Evolutionary conservation across 2,113 vertebrate species (phyloP), one percentile per base, ranked within the genome.

Genomic region (Syrmaticus mikado): DNA sequence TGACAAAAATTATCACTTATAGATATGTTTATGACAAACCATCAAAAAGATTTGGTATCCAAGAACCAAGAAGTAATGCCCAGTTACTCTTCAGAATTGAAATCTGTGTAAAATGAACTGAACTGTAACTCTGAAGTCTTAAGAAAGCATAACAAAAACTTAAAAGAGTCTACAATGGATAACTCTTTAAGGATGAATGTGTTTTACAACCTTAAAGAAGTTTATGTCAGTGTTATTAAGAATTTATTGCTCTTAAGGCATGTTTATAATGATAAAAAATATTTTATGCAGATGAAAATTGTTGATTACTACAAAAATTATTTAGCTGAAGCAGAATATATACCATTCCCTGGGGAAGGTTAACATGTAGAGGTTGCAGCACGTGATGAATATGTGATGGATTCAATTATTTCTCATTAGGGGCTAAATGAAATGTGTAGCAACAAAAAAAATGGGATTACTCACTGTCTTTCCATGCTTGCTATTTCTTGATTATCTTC

Each of bases 401-500:
- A 78, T 64, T 75, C 41, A 83, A 11, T 5, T 36, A 12, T 8
- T 6, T 25, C 18, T 72, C 25, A 83, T 78, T 22, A 75, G 13
- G 4, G 19, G 32, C 11, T 46, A 79, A 46, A 48, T 7, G 6
- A 8, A 46, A 79, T 46, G 36, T 46, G 40, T 24, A 81, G 40
- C 17, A 94, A 66, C 7, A 77, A 68, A 67, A 76, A 76, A 19
- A 70, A 78, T 16, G 41, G 60, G 30, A 53, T 58, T 94, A 98
- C 98, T 98, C 97, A 98, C 99, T 99, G 99, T 96, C 98, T 98
- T 58, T 99, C 99, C 99, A 99, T 99, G 96, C 98, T 99, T 96
- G 98, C 98, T 57, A 99, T 99, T 97, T 99, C 99, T 93, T 99
- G 99, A 96, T 99, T 99, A 95, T 99, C 98, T 15, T 99, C 99